Conservation (phyloP, 2,113 vertebrate genomes). For the Eclectus roratus region DNA sequence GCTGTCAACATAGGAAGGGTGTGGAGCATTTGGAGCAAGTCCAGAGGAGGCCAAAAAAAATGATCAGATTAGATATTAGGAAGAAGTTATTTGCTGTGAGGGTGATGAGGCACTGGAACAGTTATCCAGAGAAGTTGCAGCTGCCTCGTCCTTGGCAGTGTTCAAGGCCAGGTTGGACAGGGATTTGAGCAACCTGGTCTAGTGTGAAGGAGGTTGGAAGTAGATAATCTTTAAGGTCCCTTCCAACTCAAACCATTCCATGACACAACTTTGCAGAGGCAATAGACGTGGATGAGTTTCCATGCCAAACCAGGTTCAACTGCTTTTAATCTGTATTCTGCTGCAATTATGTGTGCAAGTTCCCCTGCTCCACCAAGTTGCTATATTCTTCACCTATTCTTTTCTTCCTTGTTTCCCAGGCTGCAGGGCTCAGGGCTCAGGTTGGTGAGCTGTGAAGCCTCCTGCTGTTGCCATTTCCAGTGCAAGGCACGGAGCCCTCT, state of each 20-base stretch:
- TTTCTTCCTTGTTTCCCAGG: not conserved
- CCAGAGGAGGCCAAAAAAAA: not conserved
- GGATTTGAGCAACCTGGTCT: not conserved
- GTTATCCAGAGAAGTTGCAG: not conserved
- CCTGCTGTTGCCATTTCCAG: not conserved
- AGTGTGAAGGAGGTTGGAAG: not conserved
- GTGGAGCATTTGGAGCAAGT: not conserved
- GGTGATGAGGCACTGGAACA: not conserved
- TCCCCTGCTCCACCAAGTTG: not conserved
- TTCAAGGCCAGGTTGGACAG: not conserved
- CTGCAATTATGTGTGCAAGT: not conserved
- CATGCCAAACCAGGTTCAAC: not conserved
- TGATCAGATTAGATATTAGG: not conserved
- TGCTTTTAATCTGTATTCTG: not conserved
- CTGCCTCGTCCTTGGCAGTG: not conserved
- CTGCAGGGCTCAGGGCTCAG: not conserved
- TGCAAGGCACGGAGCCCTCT: accelerated
- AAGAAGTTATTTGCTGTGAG: not conserved
- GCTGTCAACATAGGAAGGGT: not conserved
- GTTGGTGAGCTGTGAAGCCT: not conserved
- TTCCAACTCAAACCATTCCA: not conserved
- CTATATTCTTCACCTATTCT: not conserved
- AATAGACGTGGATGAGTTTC: not conserved
- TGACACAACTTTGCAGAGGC: not conserved
- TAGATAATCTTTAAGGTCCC: not conserved